These are phyloP conservation scores for Tetanocera ferruginea DNA, from an alignment of 2,888 invertebrate species.

Conservation along the genomic window DNA sequence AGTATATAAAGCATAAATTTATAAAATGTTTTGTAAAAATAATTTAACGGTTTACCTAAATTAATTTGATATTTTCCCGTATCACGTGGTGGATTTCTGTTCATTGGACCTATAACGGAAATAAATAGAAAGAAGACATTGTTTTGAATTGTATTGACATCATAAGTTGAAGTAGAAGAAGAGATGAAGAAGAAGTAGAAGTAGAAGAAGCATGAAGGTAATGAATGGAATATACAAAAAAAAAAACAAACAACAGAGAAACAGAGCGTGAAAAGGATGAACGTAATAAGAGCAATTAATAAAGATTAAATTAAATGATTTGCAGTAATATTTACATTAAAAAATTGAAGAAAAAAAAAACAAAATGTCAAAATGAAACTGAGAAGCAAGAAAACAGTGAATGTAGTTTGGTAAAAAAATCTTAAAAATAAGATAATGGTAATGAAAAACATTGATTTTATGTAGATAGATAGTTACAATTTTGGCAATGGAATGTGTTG, in stretches of 20 bases:
- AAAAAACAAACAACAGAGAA: slow-evolving; percentile 38
- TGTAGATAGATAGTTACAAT: too few relatives aligned
- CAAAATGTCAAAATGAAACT: slow-evolving; percentile 36
- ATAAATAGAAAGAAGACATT: slow-evolving; percentile 50
- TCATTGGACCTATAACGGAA: slow-evolving; percentile 66
- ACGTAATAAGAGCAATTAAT: slow-evolving; percentile 28
- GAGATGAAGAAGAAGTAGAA: slow-evolving; percentile 20
- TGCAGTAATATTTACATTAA: slow-evolving; percentile 51
- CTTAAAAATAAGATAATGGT: too few relatives aligned
- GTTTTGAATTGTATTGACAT: slow-evolving; percentile 40
- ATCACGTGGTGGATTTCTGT: slow-evolving; percentile 68
- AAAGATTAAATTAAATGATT: slow-evolving; percentile 5
- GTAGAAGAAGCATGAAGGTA: slow-evolving; percentile 44
- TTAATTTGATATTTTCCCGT: slow-evolving; percentile 68
- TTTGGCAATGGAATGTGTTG: too few relatives aligned
- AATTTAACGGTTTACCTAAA: slow-evolving; percentile 62
- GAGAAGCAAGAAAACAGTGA: slow-evolving; percentile 3
- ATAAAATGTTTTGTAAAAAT: slow-evolving; percentile 27
- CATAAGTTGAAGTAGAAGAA: slow-evolving; percentile 14
- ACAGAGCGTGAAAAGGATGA: slow-evolving; percentile 46
- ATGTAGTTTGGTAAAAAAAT: not conserved
- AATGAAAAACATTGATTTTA: too few relatives aligned
- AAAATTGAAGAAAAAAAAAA: slow-evolving; percentile 37
- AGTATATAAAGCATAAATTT: slow-evolving; percentile 1
- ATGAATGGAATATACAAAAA: slow-evolving; percentile 42